Evolutionary conservation across 1,140 invertebrate genomes (phyloP).

Genomic region (Atta texana): DNA sequence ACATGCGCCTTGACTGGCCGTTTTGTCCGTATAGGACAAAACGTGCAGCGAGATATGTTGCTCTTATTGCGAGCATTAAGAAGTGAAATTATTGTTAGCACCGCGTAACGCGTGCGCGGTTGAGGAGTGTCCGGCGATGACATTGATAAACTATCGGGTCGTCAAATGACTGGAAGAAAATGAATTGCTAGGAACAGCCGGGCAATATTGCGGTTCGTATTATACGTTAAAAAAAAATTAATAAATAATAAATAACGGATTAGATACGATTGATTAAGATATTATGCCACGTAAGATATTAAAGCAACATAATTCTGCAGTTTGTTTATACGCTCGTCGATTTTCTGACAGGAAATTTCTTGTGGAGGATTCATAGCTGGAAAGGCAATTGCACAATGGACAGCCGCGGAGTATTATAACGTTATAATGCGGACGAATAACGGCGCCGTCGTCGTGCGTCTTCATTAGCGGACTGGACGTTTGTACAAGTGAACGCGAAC

Average conservation of each 20-base stretch:
- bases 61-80: conserved; percentile 64
- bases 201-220: background rate
- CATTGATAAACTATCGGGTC: conserved; percentile 23
- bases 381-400: conserved; percentile 20
- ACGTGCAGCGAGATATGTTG: conserved; percentile 37
- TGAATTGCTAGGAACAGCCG: background rate
- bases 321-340: conserved; percentile 9
- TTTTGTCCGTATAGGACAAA: conserved; percentile 18
- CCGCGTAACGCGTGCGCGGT: conserved; percentile 34
- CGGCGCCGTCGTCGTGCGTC: conserved; percentile 49
- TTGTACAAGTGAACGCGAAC: conserved; percentile 49
- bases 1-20: conserved; percentile 28
- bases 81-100: conserved; percentile 62
- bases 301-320: background rate
- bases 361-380: background rate
- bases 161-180: background rate
- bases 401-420: conserved; percentile 2
- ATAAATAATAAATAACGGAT: background rate
- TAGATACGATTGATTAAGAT: background rate
- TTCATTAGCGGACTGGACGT: conserved; percentile 49
- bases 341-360: background rate
- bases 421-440: conserved; percentile 44
- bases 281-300: background rate
- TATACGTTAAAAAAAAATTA: conserved; percentile 2
- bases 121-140: conserved; percentile 25